Evolutionary conservation across 2,113 vertebrate species (phyloP), one percentile per base, ranked within the genome.

Genomic region (Lophochroa leadbeateri): DNA sequence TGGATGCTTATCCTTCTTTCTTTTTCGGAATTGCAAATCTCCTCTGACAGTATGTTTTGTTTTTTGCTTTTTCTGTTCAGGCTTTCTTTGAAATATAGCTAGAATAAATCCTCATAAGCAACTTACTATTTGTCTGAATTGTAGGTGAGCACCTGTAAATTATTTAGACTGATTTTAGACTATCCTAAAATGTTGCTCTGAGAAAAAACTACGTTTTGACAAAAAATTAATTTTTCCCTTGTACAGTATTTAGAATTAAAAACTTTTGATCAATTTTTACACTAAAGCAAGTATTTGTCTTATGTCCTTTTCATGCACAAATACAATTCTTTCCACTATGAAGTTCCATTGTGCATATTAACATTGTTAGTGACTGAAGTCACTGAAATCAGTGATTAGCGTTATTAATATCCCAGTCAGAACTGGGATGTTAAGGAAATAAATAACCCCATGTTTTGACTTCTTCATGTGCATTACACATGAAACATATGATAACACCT

Each of bases 191-290:
- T 37, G 2, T 37, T 87, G 8, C 6, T 81, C 39, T 61, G 28
- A 70, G 20, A 81, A 65, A 1, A 88, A 50, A n/a, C 13, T 44
- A 7, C 5, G 33, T 63, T 49, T 50, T 70, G 11, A 49, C 4
- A 43, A 67, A 70, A 67, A 13, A 0, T 1, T 25, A 2, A 4
- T 7, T 65, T 60, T 83, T 33, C 5, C 3, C 16, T 57, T 19
- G 1, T n/a, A 78, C 33, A 47, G 33, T 87, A 90, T 68, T 75
- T 53, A 53, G 19, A 67, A 70, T 86, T 63, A 69, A 14, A 88
- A 83, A 24, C 2, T 47, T 61, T 53, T 5, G 8, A n/a, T 57
- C 2, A 6, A 13, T 44, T 74, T 94, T 60, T 71, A 35, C 17
- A 72, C 6, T 21, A 79, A 58, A 43, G 2, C 3, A 88, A 43